Base-by-base conservation (phyloP, 1,140 invertebrate species). In the Pygmarrhopalites habei region DNA sequence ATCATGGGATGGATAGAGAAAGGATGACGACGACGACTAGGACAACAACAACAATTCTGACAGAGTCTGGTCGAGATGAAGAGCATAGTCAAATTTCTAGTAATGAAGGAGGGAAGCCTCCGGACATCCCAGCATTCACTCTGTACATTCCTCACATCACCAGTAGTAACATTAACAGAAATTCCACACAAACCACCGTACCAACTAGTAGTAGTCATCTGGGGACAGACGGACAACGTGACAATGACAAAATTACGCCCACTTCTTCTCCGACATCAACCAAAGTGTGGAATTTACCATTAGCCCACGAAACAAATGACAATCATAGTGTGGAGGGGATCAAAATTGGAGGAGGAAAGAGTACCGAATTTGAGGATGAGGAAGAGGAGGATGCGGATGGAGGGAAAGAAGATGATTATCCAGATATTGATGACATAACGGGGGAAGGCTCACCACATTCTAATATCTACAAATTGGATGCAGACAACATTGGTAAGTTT, bases 401-500 rank as follows among this genome's bases (percentile, higher is more conserved):
- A 57, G 43, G 23, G 23, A 64, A 67, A 57, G 60, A 59, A 23
- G 66, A 67, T 1, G 60, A 67, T 57, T 67, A 68, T 35, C 7
- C 39, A 4, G 56, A 59, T n/a, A 53, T 10, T 41, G 56, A 58
- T n/a, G 61, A 63, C 3, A 30, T 39, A 26, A 29, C 51, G 14
- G 55, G 53, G 44, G 32, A 15, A 2, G 26, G 1, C 19, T 32
- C 32, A 58, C 51, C 44, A 30, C 47, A 57, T 44, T 49, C 66
- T 1, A 68, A 68, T 19, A 62, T 69, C n/a, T 69, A 69, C 53
- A 66, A 53, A 19, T 55, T 69, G 39, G 68, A 69, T 51, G 55
- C 64, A 5, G 53, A 60, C 10, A 66, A 19, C 51, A 49, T 64
- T 2, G 32, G n/a, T n/a, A n/a, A n/a, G n/a, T n/a, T n/a, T n/a